These are phyloP conservation scores for Ursus arctos DNA, from an alignment of 2,113 vertebrate species.

Conservation along the genomic window DNA sequence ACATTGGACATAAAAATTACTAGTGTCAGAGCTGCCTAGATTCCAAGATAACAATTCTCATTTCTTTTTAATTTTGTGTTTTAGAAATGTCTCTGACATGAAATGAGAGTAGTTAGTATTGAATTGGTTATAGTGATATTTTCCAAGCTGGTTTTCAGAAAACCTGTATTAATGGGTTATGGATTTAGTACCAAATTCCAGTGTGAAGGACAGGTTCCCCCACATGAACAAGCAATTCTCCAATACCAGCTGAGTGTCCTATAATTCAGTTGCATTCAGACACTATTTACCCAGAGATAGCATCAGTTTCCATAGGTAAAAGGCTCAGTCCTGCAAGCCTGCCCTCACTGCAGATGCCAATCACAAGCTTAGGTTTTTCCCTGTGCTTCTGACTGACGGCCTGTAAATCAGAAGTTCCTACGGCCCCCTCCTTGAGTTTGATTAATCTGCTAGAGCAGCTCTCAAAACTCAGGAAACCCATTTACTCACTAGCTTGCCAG, in stretches of 20 bases:
- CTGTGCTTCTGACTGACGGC: neutral
- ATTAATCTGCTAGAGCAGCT: neutral
- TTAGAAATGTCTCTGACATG: neutral
- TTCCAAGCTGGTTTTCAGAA: neutral
- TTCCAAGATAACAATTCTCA: neutral
- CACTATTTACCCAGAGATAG: neutral
- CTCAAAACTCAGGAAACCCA: neutral
- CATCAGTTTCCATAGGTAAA: neutral
- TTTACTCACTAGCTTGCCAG: neutral
- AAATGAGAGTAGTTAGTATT: neutral
- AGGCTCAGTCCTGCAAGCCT: neutral
- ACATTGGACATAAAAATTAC: neutral
- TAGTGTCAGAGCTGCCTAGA: neutral
- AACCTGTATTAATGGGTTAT: neutral
- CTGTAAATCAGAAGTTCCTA: neutral
- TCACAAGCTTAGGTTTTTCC: neutral
- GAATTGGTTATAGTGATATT: neutral
- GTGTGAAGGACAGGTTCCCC: neutral
- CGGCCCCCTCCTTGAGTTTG: neutral
- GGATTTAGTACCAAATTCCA: neutral
- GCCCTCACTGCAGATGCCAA: neutral
- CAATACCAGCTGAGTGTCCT: neutral
- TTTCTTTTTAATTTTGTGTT: conserved; percentile 21
- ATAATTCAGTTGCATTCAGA: neutral
- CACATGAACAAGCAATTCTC: too few species aligned